Base-by-base conservation (phyloP, 2,113 vertebrate species). In the Pseudorectes ferrugineus region DNA sequence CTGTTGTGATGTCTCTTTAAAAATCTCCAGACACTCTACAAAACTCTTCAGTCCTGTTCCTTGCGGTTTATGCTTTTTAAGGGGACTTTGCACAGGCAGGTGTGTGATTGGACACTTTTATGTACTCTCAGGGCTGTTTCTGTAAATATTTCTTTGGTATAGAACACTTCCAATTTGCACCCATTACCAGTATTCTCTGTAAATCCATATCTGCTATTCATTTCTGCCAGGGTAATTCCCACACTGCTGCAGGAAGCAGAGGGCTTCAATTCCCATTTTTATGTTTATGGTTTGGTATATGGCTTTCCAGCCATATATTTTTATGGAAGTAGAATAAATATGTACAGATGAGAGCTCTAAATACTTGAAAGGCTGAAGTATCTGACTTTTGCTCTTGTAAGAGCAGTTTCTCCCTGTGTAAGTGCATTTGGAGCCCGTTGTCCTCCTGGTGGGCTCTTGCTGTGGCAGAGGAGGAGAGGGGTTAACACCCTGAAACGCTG, bases 371-470 rank as follows among this genome's bases (percentile, higher is more conserved):
- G 68, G 20, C 58, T 65, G 15, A 4, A 73, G 15, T 5, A 5
- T 1, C 36, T 40, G 12, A 5, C 49, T 84, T 6, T 1, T 20
- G 19, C 23, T 33, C 38, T 7, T 7, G 10, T 5, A 7, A 26
- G 65, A 21, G 82, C 4, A 2, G 33, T 3, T 83, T 23, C 10
- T 77, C 6, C 42, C 36, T 7, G 38, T 42, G 40, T 12, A 15
- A 85, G 24, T 9, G 62, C 11, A 1, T 43, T 45, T 17, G 24
- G 17, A 22, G 43, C 1, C 1, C 1, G 12, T 1, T 7, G 16
- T 7, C 66, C 10, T 76, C 48, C 36, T 16, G 5, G 16, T 9
- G 46, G 62, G 5, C 43, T 57, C 33, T 33, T 0, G 9, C 33
- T 15, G 24, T 5, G 86, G 55, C 21, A 6, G 63, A 23, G 73